Evolutionary conservation across 2,888 invertebrate genomes (phyloP).

Genomic region (Azorinus chamasolen): DNA sequence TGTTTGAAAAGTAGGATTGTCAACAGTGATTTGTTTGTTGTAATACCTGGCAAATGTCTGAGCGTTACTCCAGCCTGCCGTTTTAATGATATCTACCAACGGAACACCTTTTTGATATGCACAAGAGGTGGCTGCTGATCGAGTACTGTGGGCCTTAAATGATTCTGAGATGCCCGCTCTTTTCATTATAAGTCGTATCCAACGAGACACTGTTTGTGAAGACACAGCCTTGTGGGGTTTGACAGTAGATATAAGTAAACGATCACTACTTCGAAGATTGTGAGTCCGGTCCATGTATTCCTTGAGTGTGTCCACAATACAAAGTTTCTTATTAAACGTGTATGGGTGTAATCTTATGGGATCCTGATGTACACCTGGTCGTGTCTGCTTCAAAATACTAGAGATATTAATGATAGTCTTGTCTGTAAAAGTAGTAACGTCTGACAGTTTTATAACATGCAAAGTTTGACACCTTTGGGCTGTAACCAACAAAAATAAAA

Average conservation of each 20-base stretch:
- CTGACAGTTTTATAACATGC: background rate
- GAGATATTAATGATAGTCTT: background rate
- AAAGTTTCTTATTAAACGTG: background rate
- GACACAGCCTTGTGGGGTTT: slow-evolving; percentile 3
- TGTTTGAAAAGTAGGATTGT: background rate
- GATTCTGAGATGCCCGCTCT: background rate
- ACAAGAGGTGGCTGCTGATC: background rate
- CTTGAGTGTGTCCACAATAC: slow-evolving; percentile 1
- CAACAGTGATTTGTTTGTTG: slow-evolving; percentile 5
- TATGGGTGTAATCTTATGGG: background rate
- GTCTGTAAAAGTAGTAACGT: background rate
- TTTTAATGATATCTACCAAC: background rate
- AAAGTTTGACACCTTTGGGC: slow-evolving; percentile 8
- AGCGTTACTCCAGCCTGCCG: slow-evolving; percentile 4
- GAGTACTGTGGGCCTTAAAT: background rate
- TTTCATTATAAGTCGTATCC: background rate
- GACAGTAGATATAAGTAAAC: background rate
- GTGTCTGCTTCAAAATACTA: background rate
- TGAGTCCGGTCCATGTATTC: slow-evolving; percentile 4
- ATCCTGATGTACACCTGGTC: background rate
- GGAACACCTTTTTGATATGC: background rate
- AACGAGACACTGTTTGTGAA: background rate
- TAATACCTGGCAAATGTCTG: slow-evolving; percentile 1
- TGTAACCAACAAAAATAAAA: slow-evolving; percentile 2
- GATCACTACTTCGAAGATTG: background rate